Percentiles rank a stretch among this genome's conserved stretches.
These are phyloP conservation scores for Platichthys stellatus DNA, from an alignment of 2,113 vertebrate species.

Conservation along the genomic window DNA sequence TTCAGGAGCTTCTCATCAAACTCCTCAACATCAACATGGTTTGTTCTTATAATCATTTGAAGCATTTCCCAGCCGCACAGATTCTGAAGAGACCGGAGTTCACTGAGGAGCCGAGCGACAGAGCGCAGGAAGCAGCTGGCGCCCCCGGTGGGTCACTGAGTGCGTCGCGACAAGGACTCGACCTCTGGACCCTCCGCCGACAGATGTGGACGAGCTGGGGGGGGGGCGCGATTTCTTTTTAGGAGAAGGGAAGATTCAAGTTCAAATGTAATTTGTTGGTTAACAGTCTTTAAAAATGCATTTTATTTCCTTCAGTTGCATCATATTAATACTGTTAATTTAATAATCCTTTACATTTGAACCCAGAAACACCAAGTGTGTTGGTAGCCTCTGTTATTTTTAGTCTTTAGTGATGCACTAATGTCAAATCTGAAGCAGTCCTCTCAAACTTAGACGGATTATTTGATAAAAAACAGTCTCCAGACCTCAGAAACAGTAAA, in stretches of 20 bases:
- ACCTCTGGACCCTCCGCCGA: not conserved
- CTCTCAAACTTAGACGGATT: no score
- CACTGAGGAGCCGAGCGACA: not conserved
- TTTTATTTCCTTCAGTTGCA: not conserved
- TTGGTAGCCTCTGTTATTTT: no score
- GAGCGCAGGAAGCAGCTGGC: constrained; percentile 37
- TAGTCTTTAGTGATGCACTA: not conserved
- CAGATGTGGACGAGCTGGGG: constrained; percentile 10
- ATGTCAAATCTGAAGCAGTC: no score
- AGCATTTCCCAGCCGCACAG: not conserved
- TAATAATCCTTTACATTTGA: no score
- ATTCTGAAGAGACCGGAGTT: not conserved
- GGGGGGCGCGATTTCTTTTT: not conserved
- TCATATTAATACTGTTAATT: not conserved
- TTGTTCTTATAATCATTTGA: not conserved
- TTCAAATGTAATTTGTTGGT: not conserved
- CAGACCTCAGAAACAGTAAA: no score
- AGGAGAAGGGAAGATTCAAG: not conserved
- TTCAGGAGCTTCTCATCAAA: no score
- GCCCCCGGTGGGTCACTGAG: constrained; percentile 13
- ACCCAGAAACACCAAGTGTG: no score
- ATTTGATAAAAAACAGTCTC: no score
- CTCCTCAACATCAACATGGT: not conserved
- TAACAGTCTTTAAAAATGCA: not conserved
- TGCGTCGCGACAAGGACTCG: not conserved